phyloP scores from a whole-genome alignment of 1,140 invertebrate genomes.

The Ctenoplectra terminalis region DNA sequence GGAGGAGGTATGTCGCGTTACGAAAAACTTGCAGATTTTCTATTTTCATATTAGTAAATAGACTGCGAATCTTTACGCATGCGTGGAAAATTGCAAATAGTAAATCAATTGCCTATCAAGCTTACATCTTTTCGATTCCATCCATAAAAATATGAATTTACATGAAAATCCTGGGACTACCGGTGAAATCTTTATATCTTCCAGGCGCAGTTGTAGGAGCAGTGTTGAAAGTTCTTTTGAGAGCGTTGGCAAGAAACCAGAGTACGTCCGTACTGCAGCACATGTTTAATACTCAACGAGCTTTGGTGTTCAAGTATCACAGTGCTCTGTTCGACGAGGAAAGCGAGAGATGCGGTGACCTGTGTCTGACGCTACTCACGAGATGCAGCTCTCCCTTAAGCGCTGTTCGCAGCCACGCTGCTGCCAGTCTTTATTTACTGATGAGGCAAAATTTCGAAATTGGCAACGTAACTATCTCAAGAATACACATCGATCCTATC shows the following conservation, averaged over 20 bases:
- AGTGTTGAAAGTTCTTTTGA: constrained; percentile 92
- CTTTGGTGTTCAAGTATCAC: constrained; percentile 96
- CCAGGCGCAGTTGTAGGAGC: constrained; percentile 86
- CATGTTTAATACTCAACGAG: constrained; percentile 95
- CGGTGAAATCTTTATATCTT: constrained; percentile 13
- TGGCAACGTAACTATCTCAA: constrained; percentile 90
- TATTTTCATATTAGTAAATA: no score
- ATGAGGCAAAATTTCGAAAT: constrained; percentile 99
- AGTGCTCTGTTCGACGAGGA: constrained; percentile 96
- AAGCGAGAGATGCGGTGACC: constrained; percentile 94
- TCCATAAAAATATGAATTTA: no score
- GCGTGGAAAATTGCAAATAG: no score
- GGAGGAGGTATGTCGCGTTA: constrained; percentile 73
- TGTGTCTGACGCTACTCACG: constrained; percentile 94
- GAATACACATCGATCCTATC: background rate
- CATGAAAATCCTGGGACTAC: no score
- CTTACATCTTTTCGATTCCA: no score
- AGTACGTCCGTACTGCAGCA: constrained; percentile 94
- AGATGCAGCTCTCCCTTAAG: constrained; percentile 95
- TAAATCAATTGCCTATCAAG: no score
- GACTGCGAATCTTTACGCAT: no score
- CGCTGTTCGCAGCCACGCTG: constrained; percentile 93
- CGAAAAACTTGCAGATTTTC: background rate
- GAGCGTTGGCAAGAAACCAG: constrained; percentile 94
- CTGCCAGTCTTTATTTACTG: constrained; percentile 96